Evolutionary conservation across 2,113 vertebrate genomes (phyloP).

Genomic region (Lampris incognitus): DNA sequence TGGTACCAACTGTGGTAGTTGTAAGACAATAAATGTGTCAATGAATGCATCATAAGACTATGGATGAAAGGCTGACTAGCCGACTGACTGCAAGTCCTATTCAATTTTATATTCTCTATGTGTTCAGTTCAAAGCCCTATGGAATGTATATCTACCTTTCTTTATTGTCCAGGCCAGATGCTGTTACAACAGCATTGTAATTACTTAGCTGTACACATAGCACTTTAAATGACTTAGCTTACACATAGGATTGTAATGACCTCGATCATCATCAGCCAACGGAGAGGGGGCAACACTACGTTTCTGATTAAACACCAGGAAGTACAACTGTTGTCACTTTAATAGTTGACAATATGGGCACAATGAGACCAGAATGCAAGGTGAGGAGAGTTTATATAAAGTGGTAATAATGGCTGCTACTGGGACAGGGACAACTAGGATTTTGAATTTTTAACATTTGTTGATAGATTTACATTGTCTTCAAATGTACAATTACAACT

Average conservation of each 20-base stretch:
- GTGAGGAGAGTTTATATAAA: background rate
- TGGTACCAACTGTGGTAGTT: no score
- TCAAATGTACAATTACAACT: no score
- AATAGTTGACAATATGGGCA: background rate
- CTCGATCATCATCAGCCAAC: background rate
- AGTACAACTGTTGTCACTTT: conserved; percentile 10
- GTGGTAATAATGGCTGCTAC: background rate
- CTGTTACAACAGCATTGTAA: background rate
- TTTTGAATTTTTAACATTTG: no score
- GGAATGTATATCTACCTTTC: background rate
- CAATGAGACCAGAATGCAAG: background rate
- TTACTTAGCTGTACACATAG: no score
- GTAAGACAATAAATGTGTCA: no score
- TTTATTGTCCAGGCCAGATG: background rate
- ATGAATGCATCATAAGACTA: no score
- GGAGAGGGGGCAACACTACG: conserved; percentile 11
- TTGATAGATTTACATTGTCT: no score
- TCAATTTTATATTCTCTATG: background rate
- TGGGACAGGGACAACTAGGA: background rate
- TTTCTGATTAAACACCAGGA: background rate
- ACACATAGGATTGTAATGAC: background rate
- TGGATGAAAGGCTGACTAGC: no score
- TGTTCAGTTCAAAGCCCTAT: background rate
- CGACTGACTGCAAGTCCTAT: no score
- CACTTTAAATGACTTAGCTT: background rate